These are phyloP conservation scores for Leucoraja erinaceus DNA, from an alignment of 2,113 vertebrate genomes.

Conservation along the genomic window DNA sequence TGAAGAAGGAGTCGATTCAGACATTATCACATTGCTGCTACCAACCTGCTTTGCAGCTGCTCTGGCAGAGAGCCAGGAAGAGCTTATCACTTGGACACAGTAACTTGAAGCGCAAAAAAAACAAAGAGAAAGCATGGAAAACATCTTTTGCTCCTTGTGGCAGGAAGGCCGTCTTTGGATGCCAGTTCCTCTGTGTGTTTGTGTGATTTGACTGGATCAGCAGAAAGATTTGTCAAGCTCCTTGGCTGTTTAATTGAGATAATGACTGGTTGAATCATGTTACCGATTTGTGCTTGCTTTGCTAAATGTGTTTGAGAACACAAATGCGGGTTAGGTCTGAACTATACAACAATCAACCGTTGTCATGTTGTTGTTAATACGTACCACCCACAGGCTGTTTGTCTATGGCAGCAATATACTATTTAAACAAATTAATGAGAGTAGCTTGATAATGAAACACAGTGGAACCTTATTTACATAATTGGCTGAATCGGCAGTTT, in stretches of 20 bases:
- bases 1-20: neutral
- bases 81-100: neutral
- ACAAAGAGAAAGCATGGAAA: neutral
- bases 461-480: neutral
- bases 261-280: neutral
- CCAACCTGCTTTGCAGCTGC: neutral
- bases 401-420: neutral
- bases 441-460: neutral
- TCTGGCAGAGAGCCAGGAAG: neutral
- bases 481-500: neutral
- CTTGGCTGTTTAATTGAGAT: neutral
- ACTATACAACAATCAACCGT: neutral
- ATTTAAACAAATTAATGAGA: neutral
- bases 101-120: neutral
- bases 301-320: neutral
- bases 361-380: neutral
- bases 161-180: neutral
- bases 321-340: neutral
- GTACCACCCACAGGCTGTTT: constrained; percentile 12
- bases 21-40: neutral
- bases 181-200: no score
- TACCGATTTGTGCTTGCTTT: neutral
- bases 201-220: neutral
- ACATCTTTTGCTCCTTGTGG: neutral
- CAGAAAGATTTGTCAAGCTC: neutral